Percentiles rank a stretch among this genome's conserved stretches.
phyloP scores from a whole-genome alignment of 2,113 vertebrate species.

The Rhadina sibilatrix region DNA sequence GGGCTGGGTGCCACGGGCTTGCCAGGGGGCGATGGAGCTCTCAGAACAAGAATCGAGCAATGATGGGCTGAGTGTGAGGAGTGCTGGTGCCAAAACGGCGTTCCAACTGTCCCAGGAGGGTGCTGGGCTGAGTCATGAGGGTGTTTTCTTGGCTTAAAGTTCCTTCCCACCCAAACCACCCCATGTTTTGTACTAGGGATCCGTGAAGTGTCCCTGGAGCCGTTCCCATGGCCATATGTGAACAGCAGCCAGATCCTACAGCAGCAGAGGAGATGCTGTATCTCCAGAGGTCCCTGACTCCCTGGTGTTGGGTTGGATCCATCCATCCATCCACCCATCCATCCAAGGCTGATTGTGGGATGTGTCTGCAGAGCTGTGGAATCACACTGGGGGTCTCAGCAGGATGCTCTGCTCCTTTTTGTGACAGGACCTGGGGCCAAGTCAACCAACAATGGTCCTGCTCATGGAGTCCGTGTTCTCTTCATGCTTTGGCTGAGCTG shows the following conservation, averaged over 20 bases:
- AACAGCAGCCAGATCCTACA: rapidly evolving
- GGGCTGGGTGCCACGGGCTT: neutral
- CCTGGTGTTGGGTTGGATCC: rapidly evolving
- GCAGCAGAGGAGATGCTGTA: neutral
- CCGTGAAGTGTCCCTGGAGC: rapidly evolving
- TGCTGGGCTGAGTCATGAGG: rapidly evolving
- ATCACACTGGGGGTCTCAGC: neutral
- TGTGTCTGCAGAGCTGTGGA: neutral
- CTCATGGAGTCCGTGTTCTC: neutral
- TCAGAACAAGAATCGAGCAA: rapidly evolving
- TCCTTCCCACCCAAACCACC: neutral
- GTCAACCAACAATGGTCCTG: neutral
- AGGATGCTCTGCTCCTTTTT: neutral
- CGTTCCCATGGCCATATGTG: rapidly evolving
- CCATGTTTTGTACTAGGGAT: neutral
- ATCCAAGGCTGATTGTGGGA: neutral
- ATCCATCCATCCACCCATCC: neutral
- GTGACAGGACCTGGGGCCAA: too few relatives aligned
- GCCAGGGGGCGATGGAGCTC: too few relatives aligned
- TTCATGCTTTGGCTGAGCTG: rapidly evolving
- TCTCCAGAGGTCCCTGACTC: neutral
- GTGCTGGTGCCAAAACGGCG: rapidly evolving
- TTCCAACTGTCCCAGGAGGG: rapidly evolving
- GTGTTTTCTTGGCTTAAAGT: rapidly evolving
- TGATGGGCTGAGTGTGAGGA: neutral